Evolutionary conservation across 2,888 invertebrate species (phyloP).

Genomic region (Spodoptera littoralis): DNA sequence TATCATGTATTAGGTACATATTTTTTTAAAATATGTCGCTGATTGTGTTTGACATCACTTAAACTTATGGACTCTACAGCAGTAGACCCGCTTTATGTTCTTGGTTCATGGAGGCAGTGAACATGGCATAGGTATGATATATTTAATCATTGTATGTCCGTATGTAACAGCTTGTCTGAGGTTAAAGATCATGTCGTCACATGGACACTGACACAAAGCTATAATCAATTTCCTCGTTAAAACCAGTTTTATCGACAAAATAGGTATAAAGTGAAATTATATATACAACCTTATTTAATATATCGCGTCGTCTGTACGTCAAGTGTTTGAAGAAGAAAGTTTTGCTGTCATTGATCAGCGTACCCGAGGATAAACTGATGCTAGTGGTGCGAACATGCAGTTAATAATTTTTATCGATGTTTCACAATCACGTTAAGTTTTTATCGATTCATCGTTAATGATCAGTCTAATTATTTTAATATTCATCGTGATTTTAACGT

Average conservation of each 20-base stretch:
- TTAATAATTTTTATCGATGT: constrained; percentile 33
- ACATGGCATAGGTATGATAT: no score
- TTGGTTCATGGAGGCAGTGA: no score
- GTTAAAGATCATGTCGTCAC: constrained; percentile 28
- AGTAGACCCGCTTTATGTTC: no score
- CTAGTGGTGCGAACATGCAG: constrained; percentile 38
- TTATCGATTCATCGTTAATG: constrained; percentile 1
- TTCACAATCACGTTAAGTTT: background rate
- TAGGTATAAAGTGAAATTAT: constrained; percentile 44
- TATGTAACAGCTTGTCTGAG: constrained; percentile 10
- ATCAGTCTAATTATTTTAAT: background rate
- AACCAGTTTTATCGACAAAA: constrained; percentile 30
- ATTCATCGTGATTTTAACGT: background rate
- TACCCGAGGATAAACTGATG: constrained; percentile 57
- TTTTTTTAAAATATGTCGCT: no score
- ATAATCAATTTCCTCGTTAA: constrained; percentile 32
- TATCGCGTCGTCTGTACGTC: constrained; percentile 26
- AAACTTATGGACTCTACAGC: no score
- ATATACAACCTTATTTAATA: constrained; percentile 26
- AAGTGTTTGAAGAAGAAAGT: constrained; percentile 67
- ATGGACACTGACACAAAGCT: constrained; percentile 17
- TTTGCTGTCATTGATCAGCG: constrained; percentile 63
- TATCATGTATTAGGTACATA: no score
- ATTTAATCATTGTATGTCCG: background rate
- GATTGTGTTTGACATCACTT: no score